These are phyloP conservation scores for Nebria brevicollis DNA, from an alignment of 2,888 invertebrate genomes.

Conservation along the genomic window DNA sequence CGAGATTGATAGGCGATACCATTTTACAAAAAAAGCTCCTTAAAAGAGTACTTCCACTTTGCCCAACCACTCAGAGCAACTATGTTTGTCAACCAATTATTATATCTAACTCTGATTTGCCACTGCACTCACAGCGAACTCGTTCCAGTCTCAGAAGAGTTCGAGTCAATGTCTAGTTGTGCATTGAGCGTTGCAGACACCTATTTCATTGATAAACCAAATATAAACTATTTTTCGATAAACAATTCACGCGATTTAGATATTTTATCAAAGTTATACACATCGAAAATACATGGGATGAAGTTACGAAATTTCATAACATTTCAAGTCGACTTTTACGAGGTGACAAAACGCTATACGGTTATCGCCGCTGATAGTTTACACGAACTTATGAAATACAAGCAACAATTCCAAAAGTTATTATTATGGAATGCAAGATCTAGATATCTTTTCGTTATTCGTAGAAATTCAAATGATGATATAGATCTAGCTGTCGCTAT, in stretches of 20 bases:
- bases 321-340: conserved; percentile 21
- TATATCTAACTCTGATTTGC: neutral
- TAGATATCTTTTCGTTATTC: conserved; percentile 12
- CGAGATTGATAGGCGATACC: neutral
- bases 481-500: neutral
- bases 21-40: neutral
- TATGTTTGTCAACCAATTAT: neutral
- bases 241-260: conserved; percentile 2
- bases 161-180: neutral
- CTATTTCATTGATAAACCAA: conserved; percentile 7
- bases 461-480: neutral
- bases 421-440: conserved; percentile 22
- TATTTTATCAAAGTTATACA: neutral
- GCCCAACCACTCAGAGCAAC: neutral
- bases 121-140: neutral
- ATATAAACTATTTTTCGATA: conserved; percentile 17
- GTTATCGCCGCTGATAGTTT: conserved; percentile 10
- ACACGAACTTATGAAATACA: conserved; percentile 8
- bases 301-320: conserved; percentile 15
- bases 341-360: neutral
- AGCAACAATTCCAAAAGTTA: conserved; percentile 2
- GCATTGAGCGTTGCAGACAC: neutral
- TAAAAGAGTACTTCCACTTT: neutral
- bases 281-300: neutral
- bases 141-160: neutral